phyloP scores from a whole-genome alignment of 2,888 invertebrate species.

The Morpho helenor region DNA sequence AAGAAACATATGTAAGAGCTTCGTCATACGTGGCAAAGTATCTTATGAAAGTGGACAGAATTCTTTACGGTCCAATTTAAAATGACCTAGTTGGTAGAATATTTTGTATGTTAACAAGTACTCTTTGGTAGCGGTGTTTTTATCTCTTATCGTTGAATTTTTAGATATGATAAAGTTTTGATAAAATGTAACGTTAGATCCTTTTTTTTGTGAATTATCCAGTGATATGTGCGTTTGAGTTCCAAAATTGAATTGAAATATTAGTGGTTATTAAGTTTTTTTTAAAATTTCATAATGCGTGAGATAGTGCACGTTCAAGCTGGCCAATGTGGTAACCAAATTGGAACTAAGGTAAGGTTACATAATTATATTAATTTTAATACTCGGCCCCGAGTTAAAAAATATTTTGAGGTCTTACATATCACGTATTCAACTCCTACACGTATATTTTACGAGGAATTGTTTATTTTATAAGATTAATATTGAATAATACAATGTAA shows the following conservation, averaged over 20 bases:
- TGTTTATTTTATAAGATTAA: too few relatives aligned
- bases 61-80: constrained; percentile 4
- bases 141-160: constrained; percentile 9
- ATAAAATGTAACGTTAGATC: constrained; percentile 13
- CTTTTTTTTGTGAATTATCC: constrained; percentile 9
- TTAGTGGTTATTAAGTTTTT: constrained; percentile 14
- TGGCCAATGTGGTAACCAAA: constrained; percentile 97
- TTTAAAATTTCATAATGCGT: constrained; percentile 82
- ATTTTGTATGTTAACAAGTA: constrained; percentile 4
- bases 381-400: too few relatives aligned
- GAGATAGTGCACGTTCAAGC: constrained; percentile 97
- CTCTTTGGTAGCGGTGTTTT: background rate
- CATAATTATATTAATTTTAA: background rate
- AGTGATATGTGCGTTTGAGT: constrained; percentile 14
- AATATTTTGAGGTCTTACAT: too few relatives aligned
- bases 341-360: constrained; percentile 89
- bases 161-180: constrained; percentile 8
- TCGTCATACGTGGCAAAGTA: background rate
- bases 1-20: background rate
- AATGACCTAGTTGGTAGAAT: constrained; percentile 4
- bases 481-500: too few relatives aligned
- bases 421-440: too few relatives aligned
- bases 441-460: too few relatives aligned
- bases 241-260: constrained; percentile 6
- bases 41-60: background rate